Evolutionary conservation across 2,797 vertebrate species (phyloP).

Genomic region (Melanotaenia trifasciata): DNA sequence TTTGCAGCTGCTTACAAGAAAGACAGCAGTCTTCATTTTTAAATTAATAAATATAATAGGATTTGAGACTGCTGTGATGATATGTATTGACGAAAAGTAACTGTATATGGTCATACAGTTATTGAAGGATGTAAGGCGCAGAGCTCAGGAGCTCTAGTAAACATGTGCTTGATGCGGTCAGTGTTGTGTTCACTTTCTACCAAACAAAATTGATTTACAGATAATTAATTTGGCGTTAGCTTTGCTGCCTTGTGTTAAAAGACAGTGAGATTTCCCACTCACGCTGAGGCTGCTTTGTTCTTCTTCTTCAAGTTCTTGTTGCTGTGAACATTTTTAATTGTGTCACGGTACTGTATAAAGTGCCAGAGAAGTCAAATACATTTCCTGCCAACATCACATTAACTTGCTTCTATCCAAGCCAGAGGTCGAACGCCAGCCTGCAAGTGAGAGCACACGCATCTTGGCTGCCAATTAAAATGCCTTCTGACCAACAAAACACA

Average conservation of each 20-base stretch:
- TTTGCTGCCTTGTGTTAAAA: background rate
- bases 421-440: slow-evolving; percentile 35
- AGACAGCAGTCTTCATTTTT: background rate
- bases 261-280: background rate
- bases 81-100: background rate
- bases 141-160: background rate
- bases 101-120: background rate
- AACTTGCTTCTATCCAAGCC: slow-evolving; percentile 15
- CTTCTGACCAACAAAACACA: slow-evolving; percentile 54
- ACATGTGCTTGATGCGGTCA: background rate
- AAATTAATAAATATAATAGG: background rate
- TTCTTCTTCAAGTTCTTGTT: background rate
- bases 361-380: slow-evolving; percentile 50
- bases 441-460: slow-evolving; percentile 14
- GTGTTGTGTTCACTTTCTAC: slow-evolving; percentile 1
- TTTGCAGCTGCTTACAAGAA: no score
- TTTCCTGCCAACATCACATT: slow-evolving; percentile 44
- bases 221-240: background rate
- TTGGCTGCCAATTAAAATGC: slow-evolving; percentile 70
- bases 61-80: background rate
- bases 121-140: background rate
- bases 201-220: background rate
- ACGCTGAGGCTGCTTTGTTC: background rate
- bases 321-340: slow-evolving; percentile 16
- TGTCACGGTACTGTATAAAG: slow-evolving; percentile 23